Conservation (phyloP, 2,113 vertebrate species). For the Aplodontia rufa region DNA sequence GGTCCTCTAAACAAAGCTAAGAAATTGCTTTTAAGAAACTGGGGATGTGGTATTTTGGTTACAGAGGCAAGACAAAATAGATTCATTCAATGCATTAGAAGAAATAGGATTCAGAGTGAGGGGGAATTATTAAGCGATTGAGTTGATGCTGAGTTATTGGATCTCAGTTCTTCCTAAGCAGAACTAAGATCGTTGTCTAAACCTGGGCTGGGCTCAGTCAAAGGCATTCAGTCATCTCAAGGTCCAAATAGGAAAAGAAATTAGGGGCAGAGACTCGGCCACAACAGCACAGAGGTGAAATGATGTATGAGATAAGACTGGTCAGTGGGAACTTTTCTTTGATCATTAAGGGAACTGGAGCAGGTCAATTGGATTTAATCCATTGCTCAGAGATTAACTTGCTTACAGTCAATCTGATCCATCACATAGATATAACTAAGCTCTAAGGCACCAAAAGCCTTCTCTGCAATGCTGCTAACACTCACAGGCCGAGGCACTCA, state of each 20-base stretch:
- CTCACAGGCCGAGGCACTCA: not conserved
- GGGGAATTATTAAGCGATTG: not conserved
- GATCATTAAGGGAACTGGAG: slow-evolving; percentile 4
- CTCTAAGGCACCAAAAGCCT: not conserved
- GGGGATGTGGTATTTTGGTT: not conserved
- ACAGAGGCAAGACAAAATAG: not conserved
- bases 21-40: not conserved
- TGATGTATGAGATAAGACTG: slow-evolving; percentile 23
- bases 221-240: not conserved
- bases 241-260: slow-evolving; percentile 2
- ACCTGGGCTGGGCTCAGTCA: not conserved
- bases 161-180: slow-evolving; percentile 5
- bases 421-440: not conserved
- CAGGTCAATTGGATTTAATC: slow-evolving; percentile 30
- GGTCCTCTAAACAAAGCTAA: not conserved
- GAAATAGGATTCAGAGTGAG: slow-evolving; percentile 14
- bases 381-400: slow-evolving; percentile 54
- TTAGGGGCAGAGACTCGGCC: not conserved
- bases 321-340: not conserved
- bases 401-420: not conserved
- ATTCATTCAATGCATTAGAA: not conserved
- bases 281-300: not conserved
- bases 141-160: not conserved
- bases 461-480: not conserved
- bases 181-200: not conserved